phyloP scores from a whole-genome alignment of 2,888 invertebrate genomes.

The Pinctada fucata region DNA sequence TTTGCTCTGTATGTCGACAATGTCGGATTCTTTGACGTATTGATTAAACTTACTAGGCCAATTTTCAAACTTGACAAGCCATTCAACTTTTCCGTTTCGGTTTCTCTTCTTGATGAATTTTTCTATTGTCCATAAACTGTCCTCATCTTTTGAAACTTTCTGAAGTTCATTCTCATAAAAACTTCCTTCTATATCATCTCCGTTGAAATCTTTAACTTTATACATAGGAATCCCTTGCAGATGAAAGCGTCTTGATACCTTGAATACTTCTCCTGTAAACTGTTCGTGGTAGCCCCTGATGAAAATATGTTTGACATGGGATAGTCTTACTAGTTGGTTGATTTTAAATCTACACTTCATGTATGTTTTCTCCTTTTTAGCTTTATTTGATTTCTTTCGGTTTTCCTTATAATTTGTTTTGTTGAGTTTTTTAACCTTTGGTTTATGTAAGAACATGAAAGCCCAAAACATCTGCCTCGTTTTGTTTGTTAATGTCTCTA shows the following conservation, averaged over 20 bases:
- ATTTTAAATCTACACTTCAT: conserved; percentile 21
- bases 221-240: conserved; percentile 21
- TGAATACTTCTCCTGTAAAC: conserved; percentile 19
- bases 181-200: conserved; percentile 10
- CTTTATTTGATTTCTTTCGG: background rate
- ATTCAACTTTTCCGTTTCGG: conserved; percentile 11
- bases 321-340: conserved; percentile 20
- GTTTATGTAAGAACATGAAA: too few relatives aligned
- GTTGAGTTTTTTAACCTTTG: too few relatives aligned
- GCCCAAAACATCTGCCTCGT: too few relatives aligned
- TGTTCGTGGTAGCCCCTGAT: conserved; percentile 20
- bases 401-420: background rate
- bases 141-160: conserved; percentile 22
- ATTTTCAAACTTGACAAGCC: conserved; percentile 19
- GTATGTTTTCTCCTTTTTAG: background rate
- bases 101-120: conserved; percentile 27
- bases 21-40: background rate
- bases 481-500: too few relatives aligned
- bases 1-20: too few relatives aligned
- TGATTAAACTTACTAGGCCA: conserved; percentile 21
- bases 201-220: conserved; percentile 24
- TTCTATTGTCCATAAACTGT: conserved; percentile 13
- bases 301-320: conserved; percentile 13
- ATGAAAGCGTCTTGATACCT: conserved; percentile 6
- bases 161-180: conserved; percentile 23